Percentiles rank a stretch among this genome's conserved stretches.
phyloP scores from a whole-genome alignment of 1,140 invertebrate genomes.

The Bombus soroeensis region DNA sequence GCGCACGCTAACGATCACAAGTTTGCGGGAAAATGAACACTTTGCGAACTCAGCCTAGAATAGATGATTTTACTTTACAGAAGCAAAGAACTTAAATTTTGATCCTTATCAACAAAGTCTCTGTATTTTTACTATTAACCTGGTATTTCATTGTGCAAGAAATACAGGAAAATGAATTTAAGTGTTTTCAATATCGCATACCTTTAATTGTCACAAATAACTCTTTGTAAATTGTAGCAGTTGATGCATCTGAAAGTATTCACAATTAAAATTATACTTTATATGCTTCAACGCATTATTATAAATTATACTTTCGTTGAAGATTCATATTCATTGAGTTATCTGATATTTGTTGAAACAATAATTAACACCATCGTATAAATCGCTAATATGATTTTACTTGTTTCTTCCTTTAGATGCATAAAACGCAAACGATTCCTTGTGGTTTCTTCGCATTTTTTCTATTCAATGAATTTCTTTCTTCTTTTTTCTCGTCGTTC shows the following conservation, averaged over 20 bases:
- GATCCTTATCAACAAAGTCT: fast-evolving
- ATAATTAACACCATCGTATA: not conserved
- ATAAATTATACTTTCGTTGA: not conserved
- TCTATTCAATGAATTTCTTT: not conserved
- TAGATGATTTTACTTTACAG: not conserved
- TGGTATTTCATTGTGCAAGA: too few species aligned
- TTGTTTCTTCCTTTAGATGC: too few species aligned
- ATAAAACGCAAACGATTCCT: not conserved
- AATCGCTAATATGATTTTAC: not conserved
- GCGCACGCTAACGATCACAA: slow-evolving; percentile 11
- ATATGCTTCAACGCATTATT: not conserved
- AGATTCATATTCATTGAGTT: not conserved
- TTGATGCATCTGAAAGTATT: not conserved
- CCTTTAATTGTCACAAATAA: not conserved
- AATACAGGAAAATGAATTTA: not conserved
- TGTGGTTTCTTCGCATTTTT: not conserved
- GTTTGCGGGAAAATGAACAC: not conserved
- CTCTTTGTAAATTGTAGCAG: not conserved
- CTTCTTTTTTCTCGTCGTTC: not conserved
- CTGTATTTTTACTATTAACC: not conserved
- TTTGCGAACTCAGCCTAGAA: not conserved
- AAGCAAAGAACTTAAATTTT: too few species aligned
- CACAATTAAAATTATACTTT: not conserved
- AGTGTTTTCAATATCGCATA: not conserved
- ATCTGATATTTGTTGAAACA: not conserved